These are phyloP conservation scores for Gadopsis bispinosus DNA, from an alignment of 2,797 vertebrate species.

Conservation along the genomic window DNA sequence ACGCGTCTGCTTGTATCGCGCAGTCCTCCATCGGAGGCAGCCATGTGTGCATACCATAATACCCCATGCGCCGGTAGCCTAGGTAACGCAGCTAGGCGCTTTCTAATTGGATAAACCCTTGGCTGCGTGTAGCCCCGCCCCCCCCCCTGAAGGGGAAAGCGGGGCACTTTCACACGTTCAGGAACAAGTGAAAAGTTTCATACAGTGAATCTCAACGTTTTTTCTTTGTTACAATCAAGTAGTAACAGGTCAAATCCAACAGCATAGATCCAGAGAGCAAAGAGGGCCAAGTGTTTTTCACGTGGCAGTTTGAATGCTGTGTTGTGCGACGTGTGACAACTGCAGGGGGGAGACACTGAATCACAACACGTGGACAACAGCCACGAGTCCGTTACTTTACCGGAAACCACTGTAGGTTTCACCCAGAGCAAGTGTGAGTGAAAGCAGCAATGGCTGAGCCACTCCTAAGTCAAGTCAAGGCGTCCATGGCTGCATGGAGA, in stretches of 20 bases:
- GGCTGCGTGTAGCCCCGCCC: slow-evolving; percentile 21
- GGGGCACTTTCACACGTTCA: background rate
- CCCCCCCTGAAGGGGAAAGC: slow-evolving; percentile 28
- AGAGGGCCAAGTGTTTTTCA: background rate
- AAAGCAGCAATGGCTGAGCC: background rate
- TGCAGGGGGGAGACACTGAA: too few species aligned
- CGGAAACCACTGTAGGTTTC: background rate
- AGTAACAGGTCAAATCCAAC: background rate
- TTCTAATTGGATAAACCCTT: slow-evolving; percentile 64
- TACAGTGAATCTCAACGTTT: background rate
- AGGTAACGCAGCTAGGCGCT: slow-evolving; percentile 42
- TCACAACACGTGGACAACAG: background rate
- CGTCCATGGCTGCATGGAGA: background rate
- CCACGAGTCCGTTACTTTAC: background rate
- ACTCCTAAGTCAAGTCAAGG: background rate
- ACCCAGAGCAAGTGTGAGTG: background rate
- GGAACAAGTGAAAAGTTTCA: background rate
- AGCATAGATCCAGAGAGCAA: background rate
- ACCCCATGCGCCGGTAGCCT: slow-evolving; percentile 39
- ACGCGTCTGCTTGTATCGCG: background rate
- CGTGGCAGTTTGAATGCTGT: too few species aligned
- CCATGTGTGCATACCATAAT: slow-evolving; percentile 77
- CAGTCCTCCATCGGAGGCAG: slow-evolving; percentile 40
- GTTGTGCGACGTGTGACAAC: background rate
- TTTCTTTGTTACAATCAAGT: background rate